phyloP scores from a whole-genome alignment of 1,140 invertebrate genomes.

The Colletes latitarsis region DNA sequence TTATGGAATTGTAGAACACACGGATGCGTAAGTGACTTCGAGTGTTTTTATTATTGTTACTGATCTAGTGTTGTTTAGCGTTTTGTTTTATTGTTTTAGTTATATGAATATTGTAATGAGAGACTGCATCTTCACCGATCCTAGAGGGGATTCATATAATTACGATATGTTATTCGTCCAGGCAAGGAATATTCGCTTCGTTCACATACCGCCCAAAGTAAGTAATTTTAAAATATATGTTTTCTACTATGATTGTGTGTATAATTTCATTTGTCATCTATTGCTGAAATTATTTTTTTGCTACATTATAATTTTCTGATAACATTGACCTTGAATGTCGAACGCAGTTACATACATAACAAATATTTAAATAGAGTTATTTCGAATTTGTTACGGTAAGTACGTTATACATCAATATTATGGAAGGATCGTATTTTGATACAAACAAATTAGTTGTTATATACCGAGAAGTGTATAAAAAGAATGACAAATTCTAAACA shows the following conservation, averaged over 20 bases:
- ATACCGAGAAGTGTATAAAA: not conserved
- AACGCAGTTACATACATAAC: too few relatives aligned
- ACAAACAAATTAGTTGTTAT: not conserved
- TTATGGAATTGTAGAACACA: slow-evolving; percentile 81
- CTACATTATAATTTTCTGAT: too few relatives aligned
- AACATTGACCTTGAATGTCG: too few relatives aligned
- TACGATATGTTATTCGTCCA: slow-evolving; percentile 84
- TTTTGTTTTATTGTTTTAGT: slow-evolving; percentile 72
- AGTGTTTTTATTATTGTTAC: not conserved
- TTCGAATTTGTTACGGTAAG: too few relatives aligned
- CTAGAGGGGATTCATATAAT: slow-evolving; percentile 78
- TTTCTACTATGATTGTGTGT: too few relatives aligned
- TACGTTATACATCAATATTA: too few relatives aligned
- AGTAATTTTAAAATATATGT: slow-evolving; percentile 67
- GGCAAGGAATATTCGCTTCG: slow-evolving; percentile 84
- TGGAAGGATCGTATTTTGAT: too few relatives aligned
- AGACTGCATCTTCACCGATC: slow-evolving; percentile 83
- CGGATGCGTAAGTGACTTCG: slow-evolving; percentile 83
- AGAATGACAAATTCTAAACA: not conserved
- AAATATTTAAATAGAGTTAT: too few relatives aligned
- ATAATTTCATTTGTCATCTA: too few relatives aligned
- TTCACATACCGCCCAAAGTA: slow-evolving; percentile 85
- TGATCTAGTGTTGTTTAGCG: not conserved
- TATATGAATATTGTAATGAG: slow-evolving; percentile 86
- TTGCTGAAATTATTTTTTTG: too few relatives aligned